phyloP scores from a whole-genome alignment of 2,888 invertebrate species.

The Carpatolechia fugitivella region DNA sequence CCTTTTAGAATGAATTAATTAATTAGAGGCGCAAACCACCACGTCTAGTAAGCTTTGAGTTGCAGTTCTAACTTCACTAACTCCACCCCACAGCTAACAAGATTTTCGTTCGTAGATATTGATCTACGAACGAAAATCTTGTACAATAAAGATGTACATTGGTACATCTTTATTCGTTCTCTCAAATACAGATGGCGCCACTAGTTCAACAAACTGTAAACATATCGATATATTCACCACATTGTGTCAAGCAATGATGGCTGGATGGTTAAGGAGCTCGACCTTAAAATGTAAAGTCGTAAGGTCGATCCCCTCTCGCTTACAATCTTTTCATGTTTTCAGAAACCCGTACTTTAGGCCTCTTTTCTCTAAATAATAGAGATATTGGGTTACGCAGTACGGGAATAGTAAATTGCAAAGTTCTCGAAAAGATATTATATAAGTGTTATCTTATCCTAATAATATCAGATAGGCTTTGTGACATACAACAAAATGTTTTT shows the following conservation, averaged over 20 bases:
- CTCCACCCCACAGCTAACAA: too few relatives aligned
- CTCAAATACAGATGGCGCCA: too few relatives aligned
- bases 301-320: not conserved
- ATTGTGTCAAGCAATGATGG: not conserved
- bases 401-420: conserved; percentile 28
- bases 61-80: too few relatives aligned
- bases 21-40: too few relatives aligned
- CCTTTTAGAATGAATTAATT: too few relatives aligned
- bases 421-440: not conserved
- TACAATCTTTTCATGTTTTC: not conserved
- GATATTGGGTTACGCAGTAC: conserved; percentile 33
- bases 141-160: too few relatives aligned
- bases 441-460: not conserved
- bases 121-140: too few relatives aligned
- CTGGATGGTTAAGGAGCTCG: not conserved
- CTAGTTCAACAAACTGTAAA: not conserved
- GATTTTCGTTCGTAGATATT: too few relatives aligned
- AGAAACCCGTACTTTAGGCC: conserved; percentile 28
- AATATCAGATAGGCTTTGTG: not conserved
- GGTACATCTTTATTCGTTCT: too few relatives aligned
- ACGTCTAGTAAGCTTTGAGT: too few relatives aligned
- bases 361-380: conserved; percentile 30
- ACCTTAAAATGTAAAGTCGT: not conserved
- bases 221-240: not conserved
- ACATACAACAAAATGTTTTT: too few relatives aligned